Conservation (phyloP, 1,140 invertebrate genomes). For the Ganaspis sp. region DNA sequence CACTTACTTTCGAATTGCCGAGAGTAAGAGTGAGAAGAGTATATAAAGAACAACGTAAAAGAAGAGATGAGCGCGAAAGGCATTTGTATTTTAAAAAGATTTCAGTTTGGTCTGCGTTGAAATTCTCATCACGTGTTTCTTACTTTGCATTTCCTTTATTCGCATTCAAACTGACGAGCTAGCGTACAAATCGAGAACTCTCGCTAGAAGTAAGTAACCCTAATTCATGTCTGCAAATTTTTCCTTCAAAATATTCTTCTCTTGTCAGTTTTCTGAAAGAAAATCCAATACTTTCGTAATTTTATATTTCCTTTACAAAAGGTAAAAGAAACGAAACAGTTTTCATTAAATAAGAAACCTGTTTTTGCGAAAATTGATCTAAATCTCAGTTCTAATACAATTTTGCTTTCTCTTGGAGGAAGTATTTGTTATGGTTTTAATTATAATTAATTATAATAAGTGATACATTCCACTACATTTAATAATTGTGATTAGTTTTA, state of each 20-base stretch:
- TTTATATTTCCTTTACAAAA: not conserved
- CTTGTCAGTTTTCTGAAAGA: not conserved
- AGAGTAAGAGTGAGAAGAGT: not conserved
- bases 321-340: not conserved
- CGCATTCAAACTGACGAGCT: slow-evolving; percentile 29
- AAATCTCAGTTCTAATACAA: no score
- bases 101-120: not conserved
- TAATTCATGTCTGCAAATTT: slow-evolving; percentile 22
- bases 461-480: no score
- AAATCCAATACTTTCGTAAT: slow-evolving; percentile 5
- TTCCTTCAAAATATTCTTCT: slow-evolving; percentile 9
- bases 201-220: slow-evolving; percentile 24
- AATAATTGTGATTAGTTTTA: no score
- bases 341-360: no score
- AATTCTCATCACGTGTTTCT: slow-evolving; percentile 31
- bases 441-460: no score
- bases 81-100: slow-evolving; percentile 9
- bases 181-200: slow-evolving; percentile 15
- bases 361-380: no score
- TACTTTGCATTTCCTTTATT: slow-evolving; percentile 27
- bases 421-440: no score
- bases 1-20: not conserved
- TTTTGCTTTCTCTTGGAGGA: no score
- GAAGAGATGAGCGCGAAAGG: slow-evolving; percentile 15
- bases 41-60: not conserved